Percentiles rank a stretch among this genome's conserved stretches.
Evolutionary conservation across 2,797 vertebrate species (phyloP).

Genomic region (Bradypus variegatus): DNA sequence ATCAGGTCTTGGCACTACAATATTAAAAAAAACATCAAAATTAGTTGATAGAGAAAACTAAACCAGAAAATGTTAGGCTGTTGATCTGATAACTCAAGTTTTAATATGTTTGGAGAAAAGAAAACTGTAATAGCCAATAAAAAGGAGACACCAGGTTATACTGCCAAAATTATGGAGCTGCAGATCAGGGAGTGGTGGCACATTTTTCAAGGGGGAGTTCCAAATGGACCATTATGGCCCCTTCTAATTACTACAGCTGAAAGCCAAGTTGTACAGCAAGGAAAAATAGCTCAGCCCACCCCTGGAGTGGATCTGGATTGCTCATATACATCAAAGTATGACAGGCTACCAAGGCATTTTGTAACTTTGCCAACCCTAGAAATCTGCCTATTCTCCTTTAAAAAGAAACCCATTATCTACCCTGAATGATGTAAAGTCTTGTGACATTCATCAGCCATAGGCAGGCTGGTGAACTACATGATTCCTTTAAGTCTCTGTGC

Average conservation of each 20-base stretch:
- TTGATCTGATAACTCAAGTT: slow-evolving; percentile 62
- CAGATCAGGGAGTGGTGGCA: background rate
- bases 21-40: slow-evolving; percentile 74
- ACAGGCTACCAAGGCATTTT: background rate
- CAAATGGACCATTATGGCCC: background rate
- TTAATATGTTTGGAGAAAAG: slow-evolving; percentile 53
- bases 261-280: background rate
- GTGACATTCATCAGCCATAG: background rate
- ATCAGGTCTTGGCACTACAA: slow-evolving; percentile 82
- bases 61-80: slow-evolving; percentile 60
- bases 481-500: slow-evolving; percentile 23
- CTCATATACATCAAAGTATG: background rate
- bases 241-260: background rate
- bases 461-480: background rate
- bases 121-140: slow-evolving; percentile 52
- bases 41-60: slow-evolving; percentile 72
- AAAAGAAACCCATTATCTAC: background rate
- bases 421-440: background rate
- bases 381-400: background rate
- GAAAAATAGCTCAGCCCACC: background rate
- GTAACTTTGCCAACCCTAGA: background rate
- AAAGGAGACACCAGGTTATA: slow-evolving; percentile 34
- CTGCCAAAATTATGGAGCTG: slow-evolving; percentile 27
- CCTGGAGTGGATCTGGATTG: background rate
- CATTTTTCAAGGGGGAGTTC: background rate